Evolutionary conservation across 2,113 vertebrate genomes (phyloP).

Genomic region (Plotosus lineatus): DNA sequence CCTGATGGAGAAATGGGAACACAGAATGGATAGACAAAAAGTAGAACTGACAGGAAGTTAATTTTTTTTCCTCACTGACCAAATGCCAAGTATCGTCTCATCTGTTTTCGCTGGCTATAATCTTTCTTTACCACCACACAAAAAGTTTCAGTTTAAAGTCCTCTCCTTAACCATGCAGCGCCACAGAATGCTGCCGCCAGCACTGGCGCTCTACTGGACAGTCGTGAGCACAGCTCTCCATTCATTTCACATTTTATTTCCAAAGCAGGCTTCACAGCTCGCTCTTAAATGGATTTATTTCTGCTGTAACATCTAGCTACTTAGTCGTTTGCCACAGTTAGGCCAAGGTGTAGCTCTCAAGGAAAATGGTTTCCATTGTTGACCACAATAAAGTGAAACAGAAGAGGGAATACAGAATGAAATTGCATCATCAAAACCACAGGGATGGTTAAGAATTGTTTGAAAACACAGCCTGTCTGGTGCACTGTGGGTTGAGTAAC

Average conservation of each 20-base stretch:
- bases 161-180: background rate
- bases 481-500: background rate
- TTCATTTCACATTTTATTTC: background rate
- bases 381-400: background rate
- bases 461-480: background rate
- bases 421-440: background rate
- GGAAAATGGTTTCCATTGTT: background rate
- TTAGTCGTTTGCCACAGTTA: background rate
- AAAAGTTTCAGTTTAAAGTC: no score
- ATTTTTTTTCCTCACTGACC: background rate
- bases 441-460: background rate
- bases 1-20: no score
- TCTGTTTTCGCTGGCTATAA: background rate
- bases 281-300: background rate
- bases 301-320: background rate
- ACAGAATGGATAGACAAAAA: no score
- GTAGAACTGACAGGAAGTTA: background rate
- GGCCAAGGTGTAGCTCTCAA: no score
- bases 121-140: background rate
- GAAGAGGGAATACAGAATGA: background rate
- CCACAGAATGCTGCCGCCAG: background rate
- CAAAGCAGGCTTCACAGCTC: background rate
- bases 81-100: background rate
- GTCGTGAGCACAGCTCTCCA: background rate
- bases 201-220: background rate